phyloP scores from a whole-genome alignment of 2,888 invertebrate genomes.

The Gasteruption jaculator region DNA sequence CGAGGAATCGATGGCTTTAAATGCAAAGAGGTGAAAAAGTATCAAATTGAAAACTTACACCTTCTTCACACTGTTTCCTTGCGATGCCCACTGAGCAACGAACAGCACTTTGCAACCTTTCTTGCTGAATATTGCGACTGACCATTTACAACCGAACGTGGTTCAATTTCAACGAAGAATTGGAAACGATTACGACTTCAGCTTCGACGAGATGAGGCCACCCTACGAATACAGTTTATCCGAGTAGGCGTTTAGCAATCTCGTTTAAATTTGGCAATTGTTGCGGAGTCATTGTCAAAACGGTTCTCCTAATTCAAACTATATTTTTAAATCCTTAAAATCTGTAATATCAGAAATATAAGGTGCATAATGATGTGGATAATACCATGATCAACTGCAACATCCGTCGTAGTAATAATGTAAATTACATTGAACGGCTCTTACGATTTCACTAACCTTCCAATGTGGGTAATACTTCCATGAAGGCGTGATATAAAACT shows the following conservation, averaged over 20 bases:
- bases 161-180: slow-evolving; percentile 46
- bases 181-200: slow-evolving; percentile 64
- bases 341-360: slow-evolving; percentile 87
- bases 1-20: too few species aligned
- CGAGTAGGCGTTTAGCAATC: slow-evolving; percentile 63
- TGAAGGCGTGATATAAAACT: slow-evolving; percentile 75
- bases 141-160: slow-evolving; percentile 13
- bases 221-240: slow-evolving; percentile 71
- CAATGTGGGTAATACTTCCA: too few species aligned
- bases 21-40: neutral
- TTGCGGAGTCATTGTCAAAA: slow-evolving; percentile 71
- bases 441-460: slow-evolving; percentile 77
- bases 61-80: slow-evolving; percentile 55
- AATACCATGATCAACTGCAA: slow-evolving; percentile 96
- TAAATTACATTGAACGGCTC: slow-evolving; percentile 95
- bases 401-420: slow-evolving; percentile 95
- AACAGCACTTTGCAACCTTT: slow-evolving; percentile 24
- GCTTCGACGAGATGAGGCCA: slow-evolving; percentile 93
- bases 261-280: slow-evolving; percentile 52
- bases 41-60: slow-evolving; percentile 51
- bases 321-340: slow-evolving; percentile 69
- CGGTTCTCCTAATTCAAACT: slow-evolving; percentile 80
- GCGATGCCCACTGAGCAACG: slow-evolving; percentile 32
- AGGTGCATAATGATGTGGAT: slow-evolving; percentile 94
- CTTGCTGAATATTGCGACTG: slow-evolving; percentile 24